These are phyloP conservation scores for Apodemus agrarius DNA, from an alignment of 2,797 vertebrate species.

Conservation along the genomic window DNA sequence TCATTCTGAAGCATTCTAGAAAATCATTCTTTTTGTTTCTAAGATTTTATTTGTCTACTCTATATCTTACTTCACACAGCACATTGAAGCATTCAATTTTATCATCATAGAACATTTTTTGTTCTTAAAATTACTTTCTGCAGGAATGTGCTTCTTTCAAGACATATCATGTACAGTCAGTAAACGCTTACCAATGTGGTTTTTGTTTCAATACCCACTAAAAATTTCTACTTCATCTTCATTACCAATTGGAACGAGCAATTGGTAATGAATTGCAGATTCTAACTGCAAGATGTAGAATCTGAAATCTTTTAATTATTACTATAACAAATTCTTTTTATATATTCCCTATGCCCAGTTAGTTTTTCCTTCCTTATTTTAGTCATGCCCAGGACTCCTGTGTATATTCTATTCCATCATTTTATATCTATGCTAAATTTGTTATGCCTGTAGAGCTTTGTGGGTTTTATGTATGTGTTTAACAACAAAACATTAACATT, in stretches of 20 bases:
- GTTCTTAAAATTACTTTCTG: background rate
- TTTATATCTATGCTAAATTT: background rate
- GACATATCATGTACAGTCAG: background rate
- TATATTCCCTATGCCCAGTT: background rate
- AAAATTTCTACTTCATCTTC: background rate
- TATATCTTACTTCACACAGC: background rate
- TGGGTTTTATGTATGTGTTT: background rate
- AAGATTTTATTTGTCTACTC: fast-evolving
- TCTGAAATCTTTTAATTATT: background rate
- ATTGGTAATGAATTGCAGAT: too few relatives aligned
- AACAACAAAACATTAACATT: too few relatives aligned
- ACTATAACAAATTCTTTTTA: background rate
- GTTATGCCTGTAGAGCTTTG: background rate
- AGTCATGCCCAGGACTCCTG: background rate
- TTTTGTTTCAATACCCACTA: background rate
- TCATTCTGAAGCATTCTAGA: background rate
- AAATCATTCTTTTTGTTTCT: background rate
- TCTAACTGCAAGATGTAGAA: background rate
- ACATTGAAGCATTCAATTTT: too few relatives aligned
- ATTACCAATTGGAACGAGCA: background rate
- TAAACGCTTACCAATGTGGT: background rate
- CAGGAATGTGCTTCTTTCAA: background rate
- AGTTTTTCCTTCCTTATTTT: background rate
- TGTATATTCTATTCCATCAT: background rate
- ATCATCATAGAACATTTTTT: background rate